Conservation (phyloP, 1,140 invertebrate genomes). For the Papilio glaucus region DNA sequence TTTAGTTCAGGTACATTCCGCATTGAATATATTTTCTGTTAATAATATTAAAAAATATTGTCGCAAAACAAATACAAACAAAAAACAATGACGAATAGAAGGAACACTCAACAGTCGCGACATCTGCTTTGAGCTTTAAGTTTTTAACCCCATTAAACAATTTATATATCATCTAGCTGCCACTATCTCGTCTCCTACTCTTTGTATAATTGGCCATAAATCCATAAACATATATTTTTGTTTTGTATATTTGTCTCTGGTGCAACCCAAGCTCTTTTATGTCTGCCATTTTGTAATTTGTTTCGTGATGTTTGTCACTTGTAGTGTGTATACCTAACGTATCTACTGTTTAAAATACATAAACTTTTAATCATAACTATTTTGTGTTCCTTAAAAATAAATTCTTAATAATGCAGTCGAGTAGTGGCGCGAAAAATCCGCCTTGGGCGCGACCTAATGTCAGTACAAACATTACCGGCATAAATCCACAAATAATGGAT, state of each 20-base stretch:
- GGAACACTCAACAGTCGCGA: too few species aligned
- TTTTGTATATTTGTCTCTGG: not conserved
- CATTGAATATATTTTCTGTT: too few species aligned
- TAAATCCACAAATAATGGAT: conserved; percentile 80
- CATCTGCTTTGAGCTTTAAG: too few species aligned
- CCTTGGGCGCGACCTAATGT: conserved; percentile 78
- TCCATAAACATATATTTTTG: too few species aligned
- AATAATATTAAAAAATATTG: too few species aligned
- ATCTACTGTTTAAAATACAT: conserved; percentile 8
- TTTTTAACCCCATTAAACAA: too few species aligned
- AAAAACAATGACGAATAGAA: too few species aligned
- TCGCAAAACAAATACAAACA: too few species aligned
- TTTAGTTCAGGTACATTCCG: too few species aligned
- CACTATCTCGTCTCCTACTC: not conserved
- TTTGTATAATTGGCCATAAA: not conserved
- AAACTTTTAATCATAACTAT: conserved; percentile 18
- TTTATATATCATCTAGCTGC: too few species aligned
- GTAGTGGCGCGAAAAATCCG: conserved; percentile 76
- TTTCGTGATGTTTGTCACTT: not conserved
- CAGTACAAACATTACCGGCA: conserved; percentile 78
- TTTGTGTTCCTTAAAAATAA: conserved; percentile 19
- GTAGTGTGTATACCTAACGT: not conserved
- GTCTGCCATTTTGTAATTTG: conserved; percentile 9
- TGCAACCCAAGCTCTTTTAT: not conserved
- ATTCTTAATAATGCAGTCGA: conserved; percentile 65